A percentile compares a stretch with the other conserved stretches of the same genome.
Evolutionary conservation across 2,888 invertebrate genomes (phyloP).

Genomic region (Molanna angustata): DNA sequence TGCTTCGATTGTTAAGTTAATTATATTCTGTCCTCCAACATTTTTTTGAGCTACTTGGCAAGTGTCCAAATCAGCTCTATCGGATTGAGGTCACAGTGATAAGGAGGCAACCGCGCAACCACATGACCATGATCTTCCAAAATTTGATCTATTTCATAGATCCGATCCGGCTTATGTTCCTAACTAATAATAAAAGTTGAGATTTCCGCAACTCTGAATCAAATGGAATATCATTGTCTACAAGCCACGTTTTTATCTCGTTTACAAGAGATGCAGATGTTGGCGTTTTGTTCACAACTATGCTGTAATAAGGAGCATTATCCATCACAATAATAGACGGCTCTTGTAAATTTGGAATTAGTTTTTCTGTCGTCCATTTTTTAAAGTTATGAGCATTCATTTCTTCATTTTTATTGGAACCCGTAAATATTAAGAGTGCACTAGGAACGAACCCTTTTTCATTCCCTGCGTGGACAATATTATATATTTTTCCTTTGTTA

Average conservation of each 20-base stretch:
- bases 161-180: neutral
- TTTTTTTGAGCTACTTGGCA: conserved; percentile 2
- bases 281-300: too few species aligned
- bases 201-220: conserved; percentile 1
- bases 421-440: conserved; percentile 6
- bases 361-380: conserved; percentile 1
- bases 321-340: too few species aligned
- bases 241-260: too few species aligned
- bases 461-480: conserved; percentile 7
- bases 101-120: neutral
- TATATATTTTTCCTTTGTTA: neutral
- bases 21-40: neutral
- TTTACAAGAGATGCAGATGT: too few species aligned
- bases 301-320: too few species aligned
- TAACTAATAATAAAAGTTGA: neutral
- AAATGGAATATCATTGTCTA: conserved; percentile 1
- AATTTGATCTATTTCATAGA: conserved; percentile 1
- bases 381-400: conserved; percentile 6
- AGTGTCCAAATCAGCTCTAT: neutral
- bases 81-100: too few species aligned
- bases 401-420: conserved; percentile 4
- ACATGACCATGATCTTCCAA: neutral
- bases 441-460: conserved; percentile 11
- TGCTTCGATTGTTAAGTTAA: neutral
- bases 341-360: too few species aligned